Base-by-base conservation (phyloP, 2,888 invertebrate genomes). In the Xylophagus ater region DNA sequence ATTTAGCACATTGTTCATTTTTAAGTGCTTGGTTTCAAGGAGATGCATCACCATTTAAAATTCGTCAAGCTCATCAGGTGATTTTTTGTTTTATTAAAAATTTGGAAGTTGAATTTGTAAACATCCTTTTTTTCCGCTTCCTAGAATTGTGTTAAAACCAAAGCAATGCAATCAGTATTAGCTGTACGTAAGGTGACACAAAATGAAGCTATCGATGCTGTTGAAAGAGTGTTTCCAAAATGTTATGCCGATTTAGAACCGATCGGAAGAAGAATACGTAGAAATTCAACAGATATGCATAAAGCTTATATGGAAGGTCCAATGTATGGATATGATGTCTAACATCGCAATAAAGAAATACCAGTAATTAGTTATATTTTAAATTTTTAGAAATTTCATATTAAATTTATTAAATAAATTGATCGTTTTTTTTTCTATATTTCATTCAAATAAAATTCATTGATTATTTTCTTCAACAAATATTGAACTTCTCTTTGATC, bases 211-310 rank as follows among this genome's bases (percentile, higher is more conserved):
- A 65, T 73, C 12, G 73, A 73, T 19, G 77, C 83, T 0, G 81
- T 96, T 17, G 82, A 93, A 49, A 73, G 81, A 54, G 93, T 94
- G 1, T 96, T 96, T 63, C 72, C 79, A 1, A 83, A 78, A 58
- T 96, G 96, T 60, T 94, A 94, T 56, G 74, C 75, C 14, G 94
- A 96, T 62, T 68, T 93, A 50, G 96, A 96, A 58, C 96, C 96
- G 0, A 74, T 94, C 34, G 93, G 93, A 0, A 68, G 86, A 48
- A 66, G 85, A 45, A 68, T 84, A 45, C 71, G 81, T 47, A 69
- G 83, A 42, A 83, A 81, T 56, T 85, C 85, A 0, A 64, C 70
- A 1, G 88, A 90, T 53, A 80, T 83, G 70, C 61, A 73, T 4
- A 74, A 74, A 57, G 86, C 86, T 0, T 85, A 78, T 54, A 68